Evolutionary conservation across 2,113 vertebrate genomes (phyloP).

Genomic region (Anas platyrhynchos): DNA sequence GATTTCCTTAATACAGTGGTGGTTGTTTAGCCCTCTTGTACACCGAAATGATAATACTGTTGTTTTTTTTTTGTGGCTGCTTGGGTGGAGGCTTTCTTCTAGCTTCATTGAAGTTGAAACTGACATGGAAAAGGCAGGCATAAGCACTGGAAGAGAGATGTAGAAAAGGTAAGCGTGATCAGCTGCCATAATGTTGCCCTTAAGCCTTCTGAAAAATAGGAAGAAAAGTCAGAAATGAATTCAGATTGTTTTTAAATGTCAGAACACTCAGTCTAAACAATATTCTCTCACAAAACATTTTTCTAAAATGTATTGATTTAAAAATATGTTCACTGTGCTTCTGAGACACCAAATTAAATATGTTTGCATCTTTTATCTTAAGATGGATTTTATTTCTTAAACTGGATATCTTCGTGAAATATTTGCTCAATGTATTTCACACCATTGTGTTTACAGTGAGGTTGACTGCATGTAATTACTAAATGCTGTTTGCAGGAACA

Average conservation of each 20-base stretch:
- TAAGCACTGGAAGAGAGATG: neutral
- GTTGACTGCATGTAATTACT: neutral
- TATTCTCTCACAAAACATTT: neutral
- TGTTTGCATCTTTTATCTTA: neutral
- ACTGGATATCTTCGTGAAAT: neutral
- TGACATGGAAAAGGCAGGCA: neutral
- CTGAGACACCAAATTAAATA: neutral
- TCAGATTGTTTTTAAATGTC: neutral
- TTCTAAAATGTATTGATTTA: neutral
- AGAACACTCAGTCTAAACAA: neutral
- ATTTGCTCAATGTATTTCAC: neutral
- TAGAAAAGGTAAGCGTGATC: neutral
- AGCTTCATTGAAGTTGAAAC: neutral
- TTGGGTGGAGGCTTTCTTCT: neutral
- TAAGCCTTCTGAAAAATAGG: neutral
- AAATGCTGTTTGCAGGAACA: neutral
- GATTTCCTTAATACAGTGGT: neutral
- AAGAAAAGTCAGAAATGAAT: neutral
- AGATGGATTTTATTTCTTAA: neutral
- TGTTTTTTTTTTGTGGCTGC: neutral
- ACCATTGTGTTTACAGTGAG: neutral
- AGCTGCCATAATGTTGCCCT: neutral
- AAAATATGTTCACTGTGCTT: neutral
- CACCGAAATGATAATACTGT: fast-evolving
- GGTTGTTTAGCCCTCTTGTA: neutral